Conservation (phyloP, 2,797 vertebrate genomes). For the Semotilus atromaculatus region DNA sequence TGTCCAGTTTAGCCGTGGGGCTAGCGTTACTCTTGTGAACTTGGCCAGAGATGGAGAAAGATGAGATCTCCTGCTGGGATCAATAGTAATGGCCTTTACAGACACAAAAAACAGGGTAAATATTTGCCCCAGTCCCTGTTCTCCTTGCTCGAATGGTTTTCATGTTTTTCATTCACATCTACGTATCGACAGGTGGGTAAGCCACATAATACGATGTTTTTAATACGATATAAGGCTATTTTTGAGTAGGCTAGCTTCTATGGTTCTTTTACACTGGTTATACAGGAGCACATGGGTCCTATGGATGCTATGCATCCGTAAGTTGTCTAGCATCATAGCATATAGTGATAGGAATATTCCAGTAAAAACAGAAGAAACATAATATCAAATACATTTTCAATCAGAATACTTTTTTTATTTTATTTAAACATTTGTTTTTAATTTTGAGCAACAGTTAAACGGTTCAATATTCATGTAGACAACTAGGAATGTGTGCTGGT, state of each 20-base stretch:
- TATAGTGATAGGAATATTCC: conserved; percentile 86
- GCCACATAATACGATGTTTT: conserved; percentile 34
- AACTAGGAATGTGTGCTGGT: not conserved
- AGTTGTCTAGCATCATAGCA: conserved; percentile 79
- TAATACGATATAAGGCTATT: conserved; percentile 3
- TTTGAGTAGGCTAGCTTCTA: conserved; percentile 17
- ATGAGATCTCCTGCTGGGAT: conserved; percentile 62
- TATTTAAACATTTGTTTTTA: not conserved
- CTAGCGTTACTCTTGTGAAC: conserved; percentile 61
- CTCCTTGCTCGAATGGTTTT: conserved; percentile 24
- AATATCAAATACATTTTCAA: conserved; percentile 11
- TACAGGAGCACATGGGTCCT: conserved; percentile 81
- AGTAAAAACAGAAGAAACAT: conserved; percentile 64
- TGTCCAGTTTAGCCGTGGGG: conserved; percentile 66
- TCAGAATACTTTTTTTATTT: conserved; percentile 4
- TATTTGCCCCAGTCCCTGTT: conserved; percentile 47
- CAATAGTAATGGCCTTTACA: conserved; percentile 59
- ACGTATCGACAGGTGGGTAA: not conserved
- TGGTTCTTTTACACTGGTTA: conserved; percentile 65
- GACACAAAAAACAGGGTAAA: conserved; percentile 57
- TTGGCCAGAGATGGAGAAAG: conserved; percentile 51
- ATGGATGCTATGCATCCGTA: conserved; percentile 97
- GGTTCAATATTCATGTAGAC: not conserved
- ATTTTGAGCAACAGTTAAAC: not conserved
- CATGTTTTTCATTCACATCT: conserved; percentile 26